A percentile compares a stretch with the other conserved stretches of the same genome.
These are phyloP conservation scores for Hipparchia sbordonii DNA, from an alignment of 2,888 invertebrate genomes.

Conservation along the genomic window DNA sequence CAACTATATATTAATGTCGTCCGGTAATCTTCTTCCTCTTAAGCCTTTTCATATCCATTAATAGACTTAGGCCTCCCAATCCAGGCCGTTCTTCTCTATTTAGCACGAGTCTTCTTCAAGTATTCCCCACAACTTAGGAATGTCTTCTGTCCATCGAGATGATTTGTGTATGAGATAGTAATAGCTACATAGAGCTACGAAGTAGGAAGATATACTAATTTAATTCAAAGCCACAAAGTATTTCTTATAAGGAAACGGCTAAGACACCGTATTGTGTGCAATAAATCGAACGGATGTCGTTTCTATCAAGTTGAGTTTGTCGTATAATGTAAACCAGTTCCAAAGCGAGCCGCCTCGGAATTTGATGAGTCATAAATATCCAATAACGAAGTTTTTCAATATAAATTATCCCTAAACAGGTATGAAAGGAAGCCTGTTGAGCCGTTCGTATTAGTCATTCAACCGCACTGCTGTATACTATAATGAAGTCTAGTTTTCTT, in stretches of 20 bases:
- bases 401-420: slow-evolving; percentile 28
- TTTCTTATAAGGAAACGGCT: background rate
- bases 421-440: slow-evolving; percentile 26
- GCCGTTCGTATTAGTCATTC: slow-evolving; percentile 58
- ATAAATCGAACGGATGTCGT: background rate
- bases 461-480: slow-evolving; percentile 66
- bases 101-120: too few species aligned
- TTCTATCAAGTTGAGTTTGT: background rate
- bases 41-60: too few species aligned
- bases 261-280: background rate
- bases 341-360: background rate
- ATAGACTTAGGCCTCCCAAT: too few species aligned
- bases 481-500: slow-evolving; percentile 46
- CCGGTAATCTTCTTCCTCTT: too few species aligned
- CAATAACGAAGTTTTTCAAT: slow-evolving; percentile 32
- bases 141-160: too few species aligned
- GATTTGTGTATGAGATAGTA: too few species aligned
- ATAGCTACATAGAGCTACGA: too few species aligned
- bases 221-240: background rate
- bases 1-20: too few species aligned
- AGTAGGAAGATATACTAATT: background rate
- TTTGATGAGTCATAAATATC: slow-evolving; percentile 31
- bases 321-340: slow-evolving; percentile 1
- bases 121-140: too few species aligned
- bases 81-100: too few species aligned